Conservation (phyloP, 2,113 vertebrate genomes). For the Aptenodytes patagonicus region DNA sequence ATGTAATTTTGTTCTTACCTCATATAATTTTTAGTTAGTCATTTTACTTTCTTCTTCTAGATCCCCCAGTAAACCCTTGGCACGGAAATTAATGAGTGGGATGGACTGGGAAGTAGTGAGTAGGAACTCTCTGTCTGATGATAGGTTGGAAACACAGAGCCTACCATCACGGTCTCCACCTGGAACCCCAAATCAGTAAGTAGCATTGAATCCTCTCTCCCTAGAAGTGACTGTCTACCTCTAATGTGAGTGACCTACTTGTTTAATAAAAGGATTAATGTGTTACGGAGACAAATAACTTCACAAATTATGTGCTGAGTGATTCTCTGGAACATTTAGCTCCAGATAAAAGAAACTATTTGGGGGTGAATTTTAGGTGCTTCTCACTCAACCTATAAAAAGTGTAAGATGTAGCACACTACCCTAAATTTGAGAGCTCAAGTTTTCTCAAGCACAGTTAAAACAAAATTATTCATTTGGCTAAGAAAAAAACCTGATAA, state of each 20-base stretch:
- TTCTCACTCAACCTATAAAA: not conserved
- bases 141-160: slow-evolving; percentile 96
- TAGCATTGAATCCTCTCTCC: not conserved
- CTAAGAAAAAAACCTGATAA: not conserved
- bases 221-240: not conserved
- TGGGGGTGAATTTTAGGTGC: not conserved
- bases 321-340: not conserved
- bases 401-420: not conserved
- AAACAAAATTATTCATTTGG: not conserved
- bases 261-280: not conserved
- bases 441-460: not conserved
- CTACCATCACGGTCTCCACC: slow-evolving; percentile 96
- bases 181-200: slow-evolving; percentile 96
- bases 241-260: not conserved
- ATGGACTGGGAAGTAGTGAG: slow-evolving; percentile 96
- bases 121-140: slow-evolving; percentile 92
- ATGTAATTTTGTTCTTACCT: not conserved
- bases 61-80: slow-evolving; percentile 95
- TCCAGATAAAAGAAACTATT: not conserved
- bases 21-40: not conserved
- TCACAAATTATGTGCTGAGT: not conserved
- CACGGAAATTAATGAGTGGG: slow-evolving; percentile 85
- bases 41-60: slow-evolving; percentile 69
- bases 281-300: not conserved
- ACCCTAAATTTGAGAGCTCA: not conserved